A percentile compares a stretch with the other conserved stretches of the same genome.
Conservation (phyloP, 2,888 invertebrate genomes). For the Caenorhabditis afra region DNA sequence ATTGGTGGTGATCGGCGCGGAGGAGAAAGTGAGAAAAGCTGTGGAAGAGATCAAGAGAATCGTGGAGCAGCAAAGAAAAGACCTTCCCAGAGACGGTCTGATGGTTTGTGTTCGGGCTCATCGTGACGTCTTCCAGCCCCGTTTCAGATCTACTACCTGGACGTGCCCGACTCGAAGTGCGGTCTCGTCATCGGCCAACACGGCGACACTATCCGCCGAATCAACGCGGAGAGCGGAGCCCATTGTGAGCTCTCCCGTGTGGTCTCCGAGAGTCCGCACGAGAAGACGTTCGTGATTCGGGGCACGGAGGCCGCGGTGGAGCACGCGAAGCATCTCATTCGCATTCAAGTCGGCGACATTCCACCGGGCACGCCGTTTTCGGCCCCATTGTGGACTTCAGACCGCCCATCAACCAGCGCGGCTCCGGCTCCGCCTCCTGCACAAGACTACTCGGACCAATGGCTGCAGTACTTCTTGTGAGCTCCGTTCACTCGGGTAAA, state of each 20-base stretch:
- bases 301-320: slow-evolving; percentile 95
- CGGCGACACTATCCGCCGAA: slow-evolving; percentile 94
- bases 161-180: slow-evolving; percentile 93
- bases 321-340: slow-evolving; percentile 94
- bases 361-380: slow-evolving; percentile 77
- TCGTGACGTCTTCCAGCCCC: no score
- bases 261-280: slow-evolving; percentile 87
- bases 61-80: no score
- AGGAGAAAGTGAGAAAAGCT: no score
- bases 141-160: slow-evolving; percentile 74
- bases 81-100: no score
- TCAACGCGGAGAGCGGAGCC: slow-evolving; percentile 87
- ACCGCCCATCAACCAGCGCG: no score
- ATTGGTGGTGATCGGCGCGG: no score
- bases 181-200: slow-evolving; percentile 97
- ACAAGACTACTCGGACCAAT: not conserved
- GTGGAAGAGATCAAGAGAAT: no score
- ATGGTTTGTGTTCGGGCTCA: no score
- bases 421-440: not conserved
- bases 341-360: slow-evolving; percentile 87
- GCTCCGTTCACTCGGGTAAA: not conserved
- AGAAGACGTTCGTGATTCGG: slow-evolving; percentile 91
- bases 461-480: not conserved
- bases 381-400: not conserved
- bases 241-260: slow-evolving; percentile 96